Evolutionary conservation across 2,888 invertebrate genomes (phyloP).

Genomic region (Teleogryllus oceanicus): DNA sequence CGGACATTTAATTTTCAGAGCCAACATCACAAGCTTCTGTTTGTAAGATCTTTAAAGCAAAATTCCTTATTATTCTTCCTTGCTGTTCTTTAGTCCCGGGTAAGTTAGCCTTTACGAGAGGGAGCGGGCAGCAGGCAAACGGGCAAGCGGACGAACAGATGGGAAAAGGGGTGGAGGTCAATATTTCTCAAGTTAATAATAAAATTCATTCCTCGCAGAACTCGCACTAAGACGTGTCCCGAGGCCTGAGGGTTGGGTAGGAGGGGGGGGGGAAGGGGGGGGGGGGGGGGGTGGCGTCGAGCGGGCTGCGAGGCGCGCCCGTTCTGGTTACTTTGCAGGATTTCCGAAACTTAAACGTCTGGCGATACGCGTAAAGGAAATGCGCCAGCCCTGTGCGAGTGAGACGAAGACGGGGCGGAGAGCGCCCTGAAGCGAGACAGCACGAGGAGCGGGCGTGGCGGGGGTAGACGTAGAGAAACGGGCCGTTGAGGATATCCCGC

Average conservation of each 20-base stretch:
- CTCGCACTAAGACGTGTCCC: not conserved
- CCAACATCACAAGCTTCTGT: slow-evolving; percentile 7
- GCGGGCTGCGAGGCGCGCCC: not conserved
- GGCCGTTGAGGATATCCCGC: too few relatives aligned
- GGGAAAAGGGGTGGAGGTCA: not conserved
- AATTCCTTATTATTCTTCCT: slow-evolving; percentile 10
- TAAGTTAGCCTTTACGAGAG: not conserved
- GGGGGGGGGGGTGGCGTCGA: not conserved
- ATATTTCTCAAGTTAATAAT: slow-evolving; percentile 22
- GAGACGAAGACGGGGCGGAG: too few relatives aligned
- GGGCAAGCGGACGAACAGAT: not conserved
- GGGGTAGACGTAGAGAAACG: too few relatives aligned
- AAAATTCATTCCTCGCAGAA: slow-evolving; percentile 18
- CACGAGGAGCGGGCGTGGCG: too few relatives aligned
- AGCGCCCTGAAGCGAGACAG: too few relatives aligned
- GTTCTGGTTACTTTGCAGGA: not conserved
- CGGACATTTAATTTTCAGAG: slow-evolving; percentile 9
- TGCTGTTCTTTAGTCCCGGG: slow-evolving; percentile 9
- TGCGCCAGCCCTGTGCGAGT: not conserved
- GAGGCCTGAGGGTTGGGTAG: not conserved
- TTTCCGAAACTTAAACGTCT: slow-evolving; percentile 18
- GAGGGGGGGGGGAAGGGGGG: not conserved
- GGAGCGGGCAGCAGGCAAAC: not conserved
- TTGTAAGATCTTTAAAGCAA: slow-evolving; percentile 10
- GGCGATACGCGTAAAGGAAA: not conserved